Base-by-base conservation (phyloP, 2,797 vertebrate species). In the Pseudomugil tenellus region DNA sequence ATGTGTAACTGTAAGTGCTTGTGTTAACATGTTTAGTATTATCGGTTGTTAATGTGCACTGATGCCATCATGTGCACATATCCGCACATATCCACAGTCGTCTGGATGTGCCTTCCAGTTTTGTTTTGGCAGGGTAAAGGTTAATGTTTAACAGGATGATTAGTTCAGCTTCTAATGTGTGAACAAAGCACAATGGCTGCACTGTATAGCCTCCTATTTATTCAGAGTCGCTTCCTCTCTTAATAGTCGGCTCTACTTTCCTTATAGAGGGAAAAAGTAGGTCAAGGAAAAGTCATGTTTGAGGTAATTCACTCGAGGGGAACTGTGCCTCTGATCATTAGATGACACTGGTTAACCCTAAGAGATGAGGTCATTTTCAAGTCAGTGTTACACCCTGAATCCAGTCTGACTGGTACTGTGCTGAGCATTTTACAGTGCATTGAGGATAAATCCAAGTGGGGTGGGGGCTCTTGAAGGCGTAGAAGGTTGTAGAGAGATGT, bases 271-370 rank as follows among this genome's bases (percentile, higher is more conserved):
- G 41, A 81, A 84, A 80, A 92, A 92, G 84, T 92, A 77, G 93
- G 93, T 93, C 93, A 92, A 92, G 88, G 87, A 92, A 91, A 91
- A 94, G 93, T 93, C 92, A 92, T 92, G 91, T 93, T 94, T 94
- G 90, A 94, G 91, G 92, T 93, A 93, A 94, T 93, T 91, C 89
- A 91, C 91, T 89, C 81, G 26, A 52, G 89, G 86, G 41, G 90
- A 82, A 82, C 67, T 63, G 64, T 62, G 63, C 60, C 89, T 93
- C 77, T 93, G 92, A 93, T 93, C 92, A 92, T 90, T 88, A 86
- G 84, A 90, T 90, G 90, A 92, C 93, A 92, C 77, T 86, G 90
- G 89, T 93, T 94, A 91, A 94, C 92, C 91, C 86, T 65, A 58
- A 73, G 79, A 87, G 41, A 89, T 93, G 91, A 93, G 93, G 93